phyloP scores from a whole-genome alignment of 92 coral and sea anemone species.

The Plumapathes pennacea region DNA sequence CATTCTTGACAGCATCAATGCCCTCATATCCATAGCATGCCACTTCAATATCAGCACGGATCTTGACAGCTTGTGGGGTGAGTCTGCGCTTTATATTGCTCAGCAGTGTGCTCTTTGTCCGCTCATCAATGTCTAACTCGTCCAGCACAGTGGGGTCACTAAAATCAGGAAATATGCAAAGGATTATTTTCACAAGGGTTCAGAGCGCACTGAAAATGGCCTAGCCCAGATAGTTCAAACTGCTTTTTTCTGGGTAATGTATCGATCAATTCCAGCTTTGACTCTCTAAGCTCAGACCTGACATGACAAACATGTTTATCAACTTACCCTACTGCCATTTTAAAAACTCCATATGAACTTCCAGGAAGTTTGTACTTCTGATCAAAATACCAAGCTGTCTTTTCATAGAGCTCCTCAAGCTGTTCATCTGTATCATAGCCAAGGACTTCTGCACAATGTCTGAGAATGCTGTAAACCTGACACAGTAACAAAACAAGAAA shows the following conservation, averaged over 20 bases:
- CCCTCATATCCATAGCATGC: constrained; percentile 98
- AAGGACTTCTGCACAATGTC: constrained; percentile 96
- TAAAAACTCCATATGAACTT: constrained; percentile 88
- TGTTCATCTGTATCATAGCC: constrained; percentile 90
- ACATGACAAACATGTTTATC: neutral
- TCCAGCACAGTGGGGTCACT: constrained; percentile 89
- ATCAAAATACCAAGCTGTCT: constrained; percentile 95
- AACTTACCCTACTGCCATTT: constrained; percentile 90
- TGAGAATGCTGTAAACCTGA: constrained; percentile 92
- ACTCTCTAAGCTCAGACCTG: too few relatives aligned
- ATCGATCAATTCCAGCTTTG: too few relatives aligned
- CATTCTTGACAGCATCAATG: constrained; percentile 93
- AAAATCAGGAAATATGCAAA: constrained; percentile 2
- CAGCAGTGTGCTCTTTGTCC: constrained; percentile 76
- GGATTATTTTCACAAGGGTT: too few relatives aligned
- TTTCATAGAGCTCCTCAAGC: constrained; percentile 85
- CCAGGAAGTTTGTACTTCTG: constrained; percentile 87
- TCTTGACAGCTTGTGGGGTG: constrained; percentile 99
- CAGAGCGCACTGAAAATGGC: too few relatives aligned
- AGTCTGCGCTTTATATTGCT: constrained; percentile 86
- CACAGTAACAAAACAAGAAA: neutral
- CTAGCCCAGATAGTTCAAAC: too few relatives aligned
- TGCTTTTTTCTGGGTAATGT: too few relatives aligned
- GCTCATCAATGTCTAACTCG: constrained; percentile 85
- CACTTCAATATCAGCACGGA: constrained; percentile 95